Evolutionary conservation across 1,140 invertebrate species (phyloP), one percentile per base, ranked within the genome.

Genomic region (Euschistus heros): DNA sequence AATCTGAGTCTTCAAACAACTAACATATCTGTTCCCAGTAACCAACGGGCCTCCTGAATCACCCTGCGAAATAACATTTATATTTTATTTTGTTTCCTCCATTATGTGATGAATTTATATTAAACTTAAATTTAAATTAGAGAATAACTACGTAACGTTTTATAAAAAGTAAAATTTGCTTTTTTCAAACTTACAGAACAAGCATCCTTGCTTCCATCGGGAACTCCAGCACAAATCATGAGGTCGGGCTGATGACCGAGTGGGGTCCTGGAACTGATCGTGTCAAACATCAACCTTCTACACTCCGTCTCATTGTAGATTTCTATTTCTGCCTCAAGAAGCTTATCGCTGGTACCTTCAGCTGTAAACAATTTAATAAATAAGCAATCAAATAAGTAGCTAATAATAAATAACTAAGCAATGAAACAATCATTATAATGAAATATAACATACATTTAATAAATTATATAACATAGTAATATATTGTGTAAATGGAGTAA

Each of bases 211-310:
- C 87, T 87, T 0, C 87, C 87, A 46, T 80, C 54, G 7, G 69
- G 62, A 44, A 69, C 75, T 50, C 88, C 88, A 0, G 87, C 89
- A 70, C 88, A 91, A 50, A 92, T 69, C 77, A 89, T 85, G 0
- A 75, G 76, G 5, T 77, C 69, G 13, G 76, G 44, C 17, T 62
- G 59, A 24, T 62, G 46, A 0, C 64, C 67, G 2, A 52, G 6
- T 2, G 67, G 67, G 3, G 59, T 46, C 59, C 18, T 61, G 10
- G 54, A 30, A 6, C 20, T 20, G 15, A 18, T 5, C 15, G 20
- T 22, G 33, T 13, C 13, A 13, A 30, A 37, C 62, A 59, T 26
- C 13, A 61, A 44, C n/a, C 55, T 27, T 6, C 20, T 52, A 30
- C 67, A 65, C 18, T 68, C 64, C 3, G 24, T 57, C 10, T 47